Percentiles rank a stretch among this genome's conserved stretches.
These are phyloP conservation scores for Paragorgia papillata DNA, from an alignment of 92 coral and sea anemone species.

Conservation along the genomic window DNA sequence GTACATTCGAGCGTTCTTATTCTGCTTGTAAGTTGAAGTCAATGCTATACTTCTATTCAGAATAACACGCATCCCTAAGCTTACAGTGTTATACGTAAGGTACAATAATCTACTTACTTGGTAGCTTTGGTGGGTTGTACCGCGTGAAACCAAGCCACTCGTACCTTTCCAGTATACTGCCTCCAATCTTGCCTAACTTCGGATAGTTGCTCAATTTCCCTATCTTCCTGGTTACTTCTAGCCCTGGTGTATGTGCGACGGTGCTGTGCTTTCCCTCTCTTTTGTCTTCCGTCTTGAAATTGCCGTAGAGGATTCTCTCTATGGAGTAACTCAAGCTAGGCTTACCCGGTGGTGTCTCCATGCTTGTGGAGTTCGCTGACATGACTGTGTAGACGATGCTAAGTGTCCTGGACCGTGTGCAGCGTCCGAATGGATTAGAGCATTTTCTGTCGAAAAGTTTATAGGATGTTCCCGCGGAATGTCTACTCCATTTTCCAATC, in stretches of 20 bases:
- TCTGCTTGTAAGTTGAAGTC: no score
- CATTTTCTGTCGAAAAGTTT: conserved; percentile 23
- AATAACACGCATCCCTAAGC: no score
- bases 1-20: no score
- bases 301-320: conserved; percentile 69
- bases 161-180: background rate
- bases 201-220: no score
- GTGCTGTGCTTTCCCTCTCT: background rate
- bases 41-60: no score
- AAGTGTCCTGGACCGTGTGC: background rate
- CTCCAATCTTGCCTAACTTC: background rate
- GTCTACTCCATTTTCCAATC: conserved; percentile 4
- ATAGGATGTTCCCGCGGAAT: conserved; percentile 20
- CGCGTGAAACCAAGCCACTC: conserved; percentile 91
- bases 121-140: conserved; percentile 94
- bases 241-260: background rate
- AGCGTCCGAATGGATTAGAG: conserved; percentile 6
- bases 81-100: background rate
- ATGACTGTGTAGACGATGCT: background rate
- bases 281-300: conserved; percentile 24
- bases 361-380: background rate
- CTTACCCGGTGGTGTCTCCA: background rate
- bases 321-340: conserved; percentile 78
- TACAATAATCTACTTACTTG: conserved; percentile 71
- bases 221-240: background rate